These are phyloP conservation scores for Amblyornis subalaris DNA, from an alignment of 2,113 vertebrate species.

Conservation along the genomic window DNA sequence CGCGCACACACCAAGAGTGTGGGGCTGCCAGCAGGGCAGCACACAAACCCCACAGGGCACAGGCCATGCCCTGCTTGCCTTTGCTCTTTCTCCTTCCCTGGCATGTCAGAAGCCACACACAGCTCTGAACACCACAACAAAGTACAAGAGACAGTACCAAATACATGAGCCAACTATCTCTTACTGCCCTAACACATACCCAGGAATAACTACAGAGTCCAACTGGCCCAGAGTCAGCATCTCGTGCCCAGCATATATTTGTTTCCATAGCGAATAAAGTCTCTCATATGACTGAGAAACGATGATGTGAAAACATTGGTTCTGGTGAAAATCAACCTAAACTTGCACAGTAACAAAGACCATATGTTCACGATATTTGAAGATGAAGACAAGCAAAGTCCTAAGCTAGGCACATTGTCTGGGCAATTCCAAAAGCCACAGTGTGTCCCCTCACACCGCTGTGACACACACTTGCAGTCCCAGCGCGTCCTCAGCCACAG, in stretches of 20 bases:
- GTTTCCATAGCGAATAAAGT: constrained; percentile 63
- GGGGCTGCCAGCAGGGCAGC: not conserved
- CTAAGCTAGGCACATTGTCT: not conserved
- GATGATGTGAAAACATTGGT: constrained; percentile 60
- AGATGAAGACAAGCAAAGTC: constrained; percentile 28
- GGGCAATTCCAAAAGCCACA: not conserved
- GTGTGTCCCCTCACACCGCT: not conserved
- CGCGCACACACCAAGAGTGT: accelerated
- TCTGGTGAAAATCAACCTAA: constrained; percentile 61
- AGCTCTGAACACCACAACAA: not conserved
- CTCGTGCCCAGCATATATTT: constrained; percentile 59
- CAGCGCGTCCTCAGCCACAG: not conserved
- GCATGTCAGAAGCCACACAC: not conserved
- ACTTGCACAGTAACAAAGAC: constrained; percentile 48
- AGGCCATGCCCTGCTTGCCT: not conserved
- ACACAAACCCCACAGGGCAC: not conserved
- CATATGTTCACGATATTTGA: constrained; percentile 35
- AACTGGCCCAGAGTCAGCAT: constrained; percentile 60
- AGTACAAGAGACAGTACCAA: not conserved
- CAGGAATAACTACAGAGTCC: constrained; percentile 51
- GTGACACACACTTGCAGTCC: not conserved
- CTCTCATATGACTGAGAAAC: constrained; percentile 58
- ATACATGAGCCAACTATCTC: constrained; percentile 24
- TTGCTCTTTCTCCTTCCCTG: not conserved
- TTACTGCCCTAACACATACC: constrained; percentile 55